Evolutionary conservation across 2,797 vertebrate species (phyloP).

Genomic region (Pseudomugil gertrudae): DNA sequence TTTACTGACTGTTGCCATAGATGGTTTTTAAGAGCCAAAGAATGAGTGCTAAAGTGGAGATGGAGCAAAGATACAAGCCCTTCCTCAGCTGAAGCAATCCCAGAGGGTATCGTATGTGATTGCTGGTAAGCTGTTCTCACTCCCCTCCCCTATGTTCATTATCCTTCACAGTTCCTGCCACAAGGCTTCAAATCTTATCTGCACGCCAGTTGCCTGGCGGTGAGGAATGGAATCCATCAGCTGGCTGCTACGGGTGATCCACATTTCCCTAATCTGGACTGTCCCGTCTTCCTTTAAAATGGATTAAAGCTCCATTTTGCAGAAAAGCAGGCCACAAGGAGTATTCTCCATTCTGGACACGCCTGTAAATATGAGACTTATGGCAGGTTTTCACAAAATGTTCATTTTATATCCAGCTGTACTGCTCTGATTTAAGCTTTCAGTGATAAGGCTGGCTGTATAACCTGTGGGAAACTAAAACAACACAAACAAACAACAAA

Average conservation of each 20-base stretch:
- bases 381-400: constrained; percentile 18
- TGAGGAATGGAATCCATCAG: constrained; percentile 72
- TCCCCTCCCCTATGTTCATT: constrained; percentile 60
- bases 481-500: neutral
- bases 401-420: constrained; percentile 27
- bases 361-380: constrained; percentile 47
- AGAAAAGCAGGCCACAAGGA: constrained; percentile 61
- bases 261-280: constrained; percentile 71
- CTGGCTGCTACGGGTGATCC: constrained; percentile 62
- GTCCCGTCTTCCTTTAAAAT: constrained; percentile 65
- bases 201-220: constrained; percentile 49
- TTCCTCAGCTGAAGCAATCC: constrained; percentile 56
- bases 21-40: constrained; percentile 30
- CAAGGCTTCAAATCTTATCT: constrained; percentile 68
- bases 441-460: constrained; percentile 14
- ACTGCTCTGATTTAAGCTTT: constrained; percentile 10
- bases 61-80: constrained; percentile 47
- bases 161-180: constrained; percentile 64
- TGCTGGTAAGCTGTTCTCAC: constrained; percentile 72
- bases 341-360: constrained; percentile 42
- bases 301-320: constrained; percentile 67
- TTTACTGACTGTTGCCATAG: constrained; percentile 29
- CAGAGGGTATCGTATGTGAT: constrained; percentile 45
- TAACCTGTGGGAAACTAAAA: constrained; percentile 19
- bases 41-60: constrained; percentile 47